Base-by-base conservation (phyloP, 2,888 invertebrate genomes). In the Tenodera sinensis region DNA sequence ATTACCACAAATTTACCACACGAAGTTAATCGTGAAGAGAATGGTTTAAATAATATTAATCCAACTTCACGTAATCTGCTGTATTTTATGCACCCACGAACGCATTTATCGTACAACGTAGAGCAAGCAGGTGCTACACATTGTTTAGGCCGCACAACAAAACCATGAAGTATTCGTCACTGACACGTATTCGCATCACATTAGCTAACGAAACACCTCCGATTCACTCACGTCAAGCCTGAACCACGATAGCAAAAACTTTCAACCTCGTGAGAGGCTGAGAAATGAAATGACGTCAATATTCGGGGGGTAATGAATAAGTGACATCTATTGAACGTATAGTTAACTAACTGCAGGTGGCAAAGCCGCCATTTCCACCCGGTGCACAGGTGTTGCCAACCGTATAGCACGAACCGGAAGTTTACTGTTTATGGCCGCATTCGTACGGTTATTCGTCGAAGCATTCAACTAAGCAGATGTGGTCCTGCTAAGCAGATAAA, bases 131-230 rank as follows among this genome's bases (percentile, higher is more conserved):
- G n/a, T 34, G 27, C 34, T n/a, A 83, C 34, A 87, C 87, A 83
- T 87, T 87, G 83, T 87, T 87, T 87, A 87, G 87, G 87, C 87
- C 87, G 87, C 83, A 34, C 83, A 3, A 81, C 34, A n/a, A 42
- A 83, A 87, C 27, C 27, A 30, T 14, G 15, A 83, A 34, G 47
- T 83, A 83, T 30, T 42, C 28, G 34, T 3, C 81, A 28, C 87
- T 14, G 25, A 71, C 8, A 71, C 54, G 54, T 71, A 71, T 71
- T 71, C 54, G 54, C 54, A 71, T 20, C 15, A 71, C 54, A 71
- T 54, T 71, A 20, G 3, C 54, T 25, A 71, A 25, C 15, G 25
- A 25, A 71, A 71, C 54, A 20, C 15, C 54, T 54, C 4, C 25
- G 0, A 6, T 20, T 71, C 54, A 71, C 54, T 71, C 54, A 71